phyloP scores from a whole-genome alignment of 1,140 invertebrate species.

The Cotesia chilonis region DNA sequence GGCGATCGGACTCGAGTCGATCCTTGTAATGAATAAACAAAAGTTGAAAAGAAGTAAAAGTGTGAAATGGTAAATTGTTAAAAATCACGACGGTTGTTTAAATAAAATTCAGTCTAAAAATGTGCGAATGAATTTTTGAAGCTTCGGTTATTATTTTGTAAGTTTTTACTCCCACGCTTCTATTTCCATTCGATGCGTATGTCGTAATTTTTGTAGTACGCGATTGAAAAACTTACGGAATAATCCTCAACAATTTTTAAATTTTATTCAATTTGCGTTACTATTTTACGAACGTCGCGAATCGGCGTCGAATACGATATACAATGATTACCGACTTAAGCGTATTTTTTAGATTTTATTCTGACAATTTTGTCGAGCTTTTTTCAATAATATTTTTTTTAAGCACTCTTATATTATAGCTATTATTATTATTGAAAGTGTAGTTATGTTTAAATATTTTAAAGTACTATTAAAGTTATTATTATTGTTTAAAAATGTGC shows the following conservation, averaged over 20 bases:
- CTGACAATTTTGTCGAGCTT: slow-evolving; percentile 37
- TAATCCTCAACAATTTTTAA: slow-evolving; percentile 8
- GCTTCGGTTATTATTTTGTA: slow-evolving; percentile 58
- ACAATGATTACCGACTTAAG: slow-evolving; percentile 60
- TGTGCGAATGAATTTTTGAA: slow-evolving; percentile 65
- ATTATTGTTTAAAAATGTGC: no score
- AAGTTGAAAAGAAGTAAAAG: slow-evolving; percentile 36
- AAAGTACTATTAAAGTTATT: no score
- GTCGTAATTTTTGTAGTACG: slow-evolving; percentile 14
- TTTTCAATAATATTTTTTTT: background rate
- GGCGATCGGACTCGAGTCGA: slow-evolving; percentile 50
- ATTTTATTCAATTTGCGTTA: no score
- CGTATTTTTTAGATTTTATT: slow-evolving; percentile 57
- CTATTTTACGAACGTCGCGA: slow-evolving; percentile 4
- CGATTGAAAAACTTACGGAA: slow-evolving; percentile 11
- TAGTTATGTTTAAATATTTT: no score
- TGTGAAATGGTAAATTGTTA: background rate
- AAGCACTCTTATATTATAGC: no score
- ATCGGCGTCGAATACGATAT: slow-evolving; percentile 43
- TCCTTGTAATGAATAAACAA: slow-evolving; percentile 53
- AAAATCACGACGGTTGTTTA: slow-evolving; percentile 29
- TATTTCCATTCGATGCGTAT: slow-evolving; percentile 18
- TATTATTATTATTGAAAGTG: no score
- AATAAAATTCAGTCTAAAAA: slow-evolving; percentile 51
- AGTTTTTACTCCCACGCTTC: slow-evolving; percentile 39